Evolutionary conservation across 92 coral and sea anemone genomes (phyloP).

Genomic region (Zoanthus gigantus): DNA sequence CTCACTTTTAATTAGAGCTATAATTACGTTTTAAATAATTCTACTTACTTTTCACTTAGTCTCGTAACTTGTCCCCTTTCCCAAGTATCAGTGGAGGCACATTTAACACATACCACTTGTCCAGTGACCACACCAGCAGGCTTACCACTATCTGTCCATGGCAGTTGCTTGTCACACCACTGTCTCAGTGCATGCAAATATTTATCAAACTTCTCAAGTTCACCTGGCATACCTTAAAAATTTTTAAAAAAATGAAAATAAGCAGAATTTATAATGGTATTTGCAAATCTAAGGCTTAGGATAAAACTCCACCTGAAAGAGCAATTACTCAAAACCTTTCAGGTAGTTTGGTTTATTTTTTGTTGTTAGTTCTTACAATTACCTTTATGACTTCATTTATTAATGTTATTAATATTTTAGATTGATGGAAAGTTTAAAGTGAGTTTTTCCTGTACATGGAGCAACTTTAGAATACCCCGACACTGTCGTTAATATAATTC

Average conservation of each 20-base stretch:
- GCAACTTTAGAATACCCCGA: too few species aligned
- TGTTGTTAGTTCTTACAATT: too few species aligned
- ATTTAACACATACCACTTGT: slow-evolving; percentile 80
- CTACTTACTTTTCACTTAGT: slow-evolving; percentile 66
- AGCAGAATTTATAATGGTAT: neutral
- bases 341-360: too few species aligned
- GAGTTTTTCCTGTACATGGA: too few species aligned
- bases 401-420: too few species aligned
- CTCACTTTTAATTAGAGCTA: too few species aligned
- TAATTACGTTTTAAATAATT: neutral
- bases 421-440: too few species aligned
- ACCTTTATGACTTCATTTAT: too few species aligned
- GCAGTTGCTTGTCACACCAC: slow-evolving; percentile 78
- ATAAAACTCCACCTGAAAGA: too few species aligned
- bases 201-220: slow-evolving; percentile 75
- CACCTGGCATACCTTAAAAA: slow-evolving; percentile 64
- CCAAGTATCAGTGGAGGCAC: slow-evolving; percentile 69
- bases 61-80: slow-evolving; percentile 85
- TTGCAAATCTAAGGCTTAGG: too few species aligned
- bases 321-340: too few species aligned
- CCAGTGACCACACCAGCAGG: slow-evolving; percentile 53
- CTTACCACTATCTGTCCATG: slow-evolving; percentile 18
- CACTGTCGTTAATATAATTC: too few species aligned
- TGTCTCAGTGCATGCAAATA: slow-evolving; percentile 75
- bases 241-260: neutral